phyloP scores from a whole-genome alignment of 2,888 invertebrate genomes.

The Cryptophagus acutangulus region DNA sequence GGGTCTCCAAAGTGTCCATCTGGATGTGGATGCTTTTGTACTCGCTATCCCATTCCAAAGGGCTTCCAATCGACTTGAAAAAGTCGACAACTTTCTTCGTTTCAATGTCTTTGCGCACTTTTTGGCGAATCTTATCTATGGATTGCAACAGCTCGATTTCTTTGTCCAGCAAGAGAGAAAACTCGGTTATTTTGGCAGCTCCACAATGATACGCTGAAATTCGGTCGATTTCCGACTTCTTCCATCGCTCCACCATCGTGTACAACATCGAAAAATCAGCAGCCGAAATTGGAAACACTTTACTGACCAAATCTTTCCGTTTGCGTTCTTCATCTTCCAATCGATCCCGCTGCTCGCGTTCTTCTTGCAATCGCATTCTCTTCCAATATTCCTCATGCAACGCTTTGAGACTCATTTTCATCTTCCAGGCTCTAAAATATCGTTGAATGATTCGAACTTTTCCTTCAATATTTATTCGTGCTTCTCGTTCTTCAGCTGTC shows the following conservation, averaged over 20 bases:
- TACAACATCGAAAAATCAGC: conserved; percentile 73
- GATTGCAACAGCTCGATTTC: conserved; percentile 65
- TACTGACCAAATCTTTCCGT: conserved; percentile 56
- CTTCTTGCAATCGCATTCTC: conserved; percentile 52
- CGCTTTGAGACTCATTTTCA: conserved; percentile 50
- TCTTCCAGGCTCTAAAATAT: conserved; percentile 57
- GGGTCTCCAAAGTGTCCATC: conserved; percentile 78
- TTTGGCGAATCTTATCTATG: conserved; percentile 63
- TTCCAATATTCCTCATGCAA: conserved; percentile 52
- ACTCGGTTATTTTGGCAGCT: conserved; percentile 65
- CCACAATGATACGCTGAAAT: conserved; percentile 62
- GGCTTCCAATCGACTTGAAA: conserved; percentile 58
- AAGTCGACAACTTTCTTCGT: conserved; percentile 59
- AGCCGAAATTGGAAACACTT: conserved; percentile 65
- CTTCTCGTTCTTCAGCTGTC: conserved; percentile 58
- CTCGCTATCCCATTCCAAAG: conserved; percentile 53
- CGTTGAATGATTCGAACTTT: conserved; percentile 59
- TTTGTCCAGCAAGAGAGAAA: conserved; percentile 65
- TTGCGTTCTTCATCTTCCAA: conserved; percentile 53
- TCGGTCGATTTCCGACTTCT: conserved; percentile 57
- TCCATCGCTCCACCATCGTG: conserved; percentile 65
- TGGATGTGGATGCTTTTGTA: conserved; percentile 61
- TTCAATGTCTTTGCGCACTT: conserved; percentile 56
- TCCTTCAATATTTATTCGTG: conserved; percentile 52
- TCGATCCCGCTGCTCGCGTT: conserved; percentile 47